These are phyloP conservation scores for Neodiprion lecontei DNA, from an alignment of 1,140 invertebrate genomes.

Conservation along the genomic window DNA sequence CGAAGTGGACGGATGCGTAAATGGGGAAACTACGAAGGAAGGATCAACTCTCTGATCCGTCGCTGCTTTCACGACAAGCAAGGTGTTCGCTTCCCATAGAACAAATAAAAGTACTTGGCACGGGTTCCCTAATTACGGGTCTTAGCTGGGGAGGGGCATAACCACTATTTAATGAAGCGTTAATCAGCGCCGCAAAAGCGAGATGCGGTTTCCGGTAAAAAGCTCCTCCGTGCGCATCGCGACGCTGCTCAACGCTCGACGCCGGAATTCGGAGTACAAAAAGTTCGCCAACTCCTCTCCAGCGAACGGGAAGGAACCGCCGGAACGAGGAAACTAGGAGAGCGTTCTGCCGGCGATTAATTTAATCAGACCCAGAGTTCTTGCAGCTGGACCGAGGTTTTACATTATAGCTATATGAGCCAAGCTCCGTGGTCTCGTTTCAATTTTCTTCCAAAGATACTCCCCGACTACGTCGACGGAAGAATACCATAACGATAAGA, in stretches of 20 bases:
- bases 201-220: not conserved
- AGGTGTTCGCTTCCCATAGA: no score
- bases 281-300: not conserved
- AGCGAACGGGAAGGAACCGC: not conserved
- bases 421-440: not conserved
- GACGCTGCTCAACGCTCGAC: not conserved
- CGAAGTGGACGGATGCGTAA: no score
- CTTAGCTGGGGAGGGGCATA: not conserved
- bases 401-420: not conserved
- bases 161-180: constrained; percentile 27
- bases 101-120: not conserved
- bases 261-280: not conserved
- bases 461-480: no score
- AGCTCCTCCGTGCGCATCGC: constrained; percentile 4
- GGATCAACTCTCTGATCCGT: no score
- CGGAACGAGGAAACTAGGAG: constrained; percentile 5
- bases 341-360: constrained; percentile 15
- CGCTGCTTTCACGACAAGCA: no score
- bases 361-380: constrained; percentile 23
- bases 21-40: no score
- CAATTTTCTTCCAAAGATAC: no score
- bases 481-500: no score
- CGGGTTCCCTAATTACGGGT: constrained; percentile 10
- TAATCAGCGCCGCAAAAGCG: constrained; percentile 17
- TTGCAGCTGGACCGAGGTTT: constrained; percentile 17